A percentile compares a stretch with the other conserved stretches of the same genome.
Evolutionary conservation across 2,888 invertebrate genomes (phyloP).

Genomic region (Tetrapedia diversipes): DNA sequence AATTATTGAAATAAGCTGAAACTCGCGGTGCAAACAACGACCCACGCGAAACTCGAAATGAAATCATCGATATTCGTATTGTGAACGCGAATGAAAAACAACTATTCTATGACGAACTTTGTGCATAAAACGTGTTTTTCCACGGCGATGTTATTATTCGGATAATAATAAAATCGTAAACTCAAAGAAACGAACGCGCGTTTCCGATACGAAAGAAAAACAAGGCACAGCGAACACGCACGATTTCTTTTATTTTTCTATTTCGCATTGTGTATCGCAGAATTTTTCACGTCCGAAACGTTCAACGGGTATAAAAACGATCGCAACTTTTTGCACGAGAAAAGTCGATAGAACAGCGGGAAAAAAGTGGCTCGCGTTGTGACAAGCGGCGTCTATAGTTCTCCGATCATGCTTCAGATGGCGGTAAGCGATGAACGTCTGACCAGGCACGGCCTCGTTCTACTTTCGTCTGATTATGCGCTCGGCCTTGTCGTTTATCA

Average conservation of each 20-base stretch:
- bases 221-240: too few species aligned
- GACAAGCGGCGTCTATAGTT: slow-evolving; percentile 55
- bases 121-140: background rate
- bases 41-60: slow-evolving; percentile 24
- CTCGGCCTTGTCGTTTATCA: slow-evolving; percentile 26
- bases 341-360: slow-evolving; percentile 28
- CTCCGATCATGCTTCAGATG: slow-evolving; percentile 59
- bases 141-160: too few species aligned
- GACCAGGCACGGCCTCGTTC: slow-evolving; percentile 34
- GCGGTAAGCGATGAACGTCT: slow-evolving; percentile 58
- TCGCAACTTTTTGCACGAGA: background rate
- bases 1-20: slow-evolving; percentile 7
- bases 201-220: too few species aligned
- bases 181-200: too few species aligned
- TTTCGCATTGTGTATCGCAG: too few species aligned
- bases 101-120: background rate
- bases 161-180: too few species aligned
- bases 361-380: background rate
- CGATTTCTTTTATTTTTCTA: too few species aligned
- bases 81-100: background rate
- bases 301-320: too few species aligned
- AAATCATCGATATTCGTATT: slow-evolving; percentile 33
- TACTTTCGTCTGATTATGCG: slow-evolving; percentile 36
- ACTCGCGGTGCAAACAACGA: slow-evolving; percentile 4
- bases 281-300: too few species aligned